Percentiles rank a stretch among this genome's conserved stretches.
Conservation (phyloP, 2,113 vertebrate genomes). For the Tragelaphus imberbis region DNA sequence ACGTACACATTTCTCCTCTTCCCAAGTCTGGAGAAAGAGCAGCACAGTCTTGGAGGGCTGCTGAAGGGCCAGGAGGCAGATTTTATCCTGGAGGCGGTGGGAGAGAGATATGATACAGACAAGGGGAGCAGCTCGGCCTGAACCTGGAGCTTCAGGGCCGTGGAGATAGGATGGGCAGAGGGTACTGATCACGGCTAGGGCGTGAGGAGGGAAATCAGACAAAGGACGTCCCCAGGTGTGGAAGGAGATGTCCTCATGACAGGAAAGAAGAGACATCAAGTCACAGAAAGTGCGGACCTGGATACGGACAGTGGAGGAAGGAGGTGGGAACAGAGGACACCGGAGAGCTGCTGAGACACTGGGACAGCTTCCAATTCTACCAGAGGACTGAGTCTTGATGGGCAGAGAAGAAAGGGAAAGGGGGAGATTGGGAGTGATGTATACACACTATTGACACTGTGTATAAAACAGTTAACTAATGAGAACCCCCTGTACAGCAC, state of each 20-base stretch:
- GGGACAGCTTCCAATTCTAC: not conserved
- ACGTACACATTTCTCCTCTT: fast-evolving
- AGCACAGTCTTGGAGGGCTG: not conserved
- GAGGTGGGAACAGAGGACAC: not conserved
- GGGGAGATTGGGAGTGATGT: not conserved
- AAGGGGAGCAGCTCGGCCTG: not conserved
- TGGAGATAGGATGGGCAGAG: not conserved
- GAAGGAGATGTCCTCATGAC: not conserved
- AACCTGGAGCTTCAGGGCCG: not conserved
- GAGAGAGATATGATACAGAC: too few species aligned
- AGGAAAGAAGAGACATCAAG: not conserved
- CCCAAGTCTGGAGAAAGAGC: not conserved
- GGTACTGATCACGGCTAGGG: not conserved
- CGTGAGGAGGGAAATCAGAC: not conserved
- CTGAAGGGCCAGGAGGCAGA: not conserved
- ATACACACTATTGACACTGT: not conserved
- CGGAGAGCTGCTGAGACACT: not conserved
- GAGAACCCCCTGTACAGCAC: not conserved
- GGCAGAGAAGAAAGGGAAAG: not conserved
- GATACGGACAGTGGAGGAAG: not conserved
- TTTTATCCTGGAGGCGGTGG: not conserved
- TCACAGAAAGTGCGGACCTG: not conserved
- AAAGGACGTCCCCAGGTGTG: fast-evolving
- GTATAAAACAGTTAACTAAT: not conserved
- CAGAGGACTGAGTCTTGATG: not conserved